Conservation (phyloP, 2,797 vertebrate species). For the Lophius americanus region DNA sequence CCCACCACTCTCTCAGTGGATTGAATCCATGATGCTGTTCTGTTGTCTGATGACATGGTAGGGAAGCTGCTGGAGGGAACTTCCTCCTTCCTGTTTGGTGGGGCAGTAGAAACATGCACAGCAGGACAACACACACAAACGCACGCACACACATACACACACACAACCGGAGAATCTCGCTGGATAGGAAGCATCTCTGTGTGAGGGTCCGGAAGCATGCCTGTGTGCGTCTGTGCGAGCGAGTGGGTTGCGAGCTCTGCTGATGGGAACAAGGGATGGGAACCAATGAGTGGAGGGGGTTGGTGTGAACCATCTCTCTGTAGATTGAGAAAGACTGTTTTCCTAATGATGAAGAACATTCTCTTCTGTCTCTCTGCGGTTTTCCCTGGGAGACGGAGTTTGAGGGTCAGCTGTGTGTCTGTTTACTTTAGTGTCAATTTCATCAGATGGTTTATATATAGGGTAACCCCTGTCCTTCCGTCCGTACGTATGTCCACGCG, state of each 20-base stretch:
- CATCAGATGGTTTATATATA: no score
- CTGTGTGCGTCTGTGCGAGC: constrained; percentile 9
- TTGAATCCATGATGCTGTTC: constrained; percentile 33
- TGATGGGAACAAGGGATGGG: constrained; percentile 48
- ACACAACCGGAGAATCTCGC: constrained; percentile 43
- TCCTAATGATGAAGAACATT: constrained; percentile 51
- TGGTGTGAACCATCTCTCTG: constrained; percentile 61
- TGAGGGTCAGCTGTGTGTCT: constrained; percentile 44
- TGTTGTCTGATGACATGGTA: constrained; percentile 32
- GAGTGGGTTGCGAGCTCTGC: constrained; percentile 51
- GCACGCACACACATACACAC: constrained; percentile 8
- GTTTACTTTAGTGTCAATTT: background rate
- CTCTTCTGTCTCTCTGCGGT: constrained; percentile 43
- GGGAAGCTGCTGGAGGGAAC: constrained; percentile 60
- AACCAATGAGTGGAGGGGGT: constrained; percentile 54
- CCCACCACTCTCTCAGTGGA: background rate
- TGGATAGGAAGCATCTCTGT: constrained; percentile 65
- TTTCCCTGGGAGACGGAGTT: constrained; percentile 44
- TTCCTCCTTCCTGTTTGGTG: constrained; percentile 69
- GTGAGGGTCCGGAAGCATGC: constrained; percentile 46
- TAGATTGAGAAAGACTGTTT: constrained; percentile 71
- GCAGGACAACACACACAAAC: constrained; percentile 28
- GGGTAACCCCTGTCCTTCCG: no score
- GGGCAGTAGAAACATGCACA: constrained; percentile 62
- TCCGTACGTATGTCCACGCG: no score